These are phyloP conservation scores for Syrphus vitripennis DNA, from an alignment of 2,888 invertebrate species.

Conservation along the genomic window DNA sequence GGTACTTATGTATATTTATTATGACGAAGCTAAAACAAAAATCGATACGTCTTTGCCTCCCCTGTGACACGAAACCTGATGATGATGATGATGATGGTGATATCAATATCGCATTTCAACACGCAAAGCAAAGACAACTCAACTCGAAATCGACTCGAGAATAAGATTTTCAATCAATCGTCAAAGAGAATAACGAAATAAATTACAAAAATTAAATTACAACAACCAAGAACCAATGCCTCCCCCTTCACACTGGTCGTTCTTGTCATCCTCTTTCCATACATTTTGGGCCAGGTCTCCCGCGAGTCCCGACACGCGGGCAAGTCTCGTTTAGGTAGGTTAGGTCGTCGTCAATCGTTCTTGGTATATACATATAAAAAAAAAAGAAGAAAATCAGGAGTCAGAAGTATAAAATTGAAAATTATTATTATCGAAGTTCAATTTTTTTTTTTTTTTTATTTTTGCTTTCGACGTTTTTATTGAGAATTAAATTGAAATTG, in stretches of 20 bases:
- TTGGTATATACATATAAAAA: not conserved
- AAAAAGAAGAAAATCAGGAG: not conserved
- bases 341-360: not conserved
- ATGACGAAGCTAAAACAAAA: not conserved
- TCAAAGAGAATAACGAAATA: not conserved
- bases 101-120: conserved; percentile 38
- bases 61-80: not conserved
- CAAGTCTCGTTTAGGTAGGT: not conserved
- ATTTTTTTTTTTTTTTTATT: not conserved
- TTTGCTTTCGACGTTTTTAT: conserved; percentile 9
- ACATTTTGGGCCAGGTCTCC: not conserved
- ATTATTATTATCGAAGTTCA: conserved; percentile 28
- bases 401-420: conserved; percentile 19
- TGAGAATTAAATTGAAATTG: conserved; percentile 58
- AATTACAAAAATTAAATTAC: conserved; percentile 40
- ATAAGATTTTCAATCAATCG: conserved; percentile 52
- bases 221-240: not conserved
- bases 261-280: not conserved
- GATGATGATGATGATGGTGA: not conserved
- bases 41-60: not conserved
- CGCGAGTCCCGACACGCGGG: not conserved
- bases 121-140: conserved; percentile 31
- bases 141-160: conserved; percentile 5
- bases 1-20: not conserved
- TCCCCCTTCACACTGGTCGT: not conserved